Evolutionary conservation across 2,113 vertebrate genomes (phyloP), one percentile per base, ranked within the genome.

Genomic region (Coptodon bakossiorum): DNA sequence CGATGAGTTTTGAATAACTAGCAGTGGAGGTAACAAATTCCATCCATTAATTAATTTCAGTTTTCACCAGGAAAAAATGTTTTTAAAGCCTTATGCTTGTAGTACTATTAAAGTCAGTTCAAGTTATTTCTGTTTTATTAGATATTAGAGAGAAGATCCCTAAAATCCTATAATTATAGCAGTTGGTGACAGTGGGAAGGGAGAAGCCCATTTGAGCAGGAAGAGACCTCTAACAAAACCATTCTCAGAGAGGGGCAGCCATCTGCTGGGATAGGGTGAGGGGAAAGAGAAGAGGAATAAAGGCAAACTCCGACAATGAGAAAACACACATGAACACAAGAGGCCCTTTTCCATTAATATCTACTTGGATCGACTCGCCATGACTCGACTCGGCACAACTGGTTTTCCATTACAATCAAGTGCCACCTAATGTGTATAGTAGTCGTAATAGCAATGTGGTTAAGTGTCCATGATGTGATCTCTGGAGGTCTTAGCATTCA

Each of bases 281-380:
- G 38, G 7, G 38, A 45, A 73, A 73, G 38, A 27, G 22, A 45
- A 73, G 38, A 45, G 38, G 36, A 10, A 73, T 13, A 45, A 45
- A 27, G 22, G 13, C n/a, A 73, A 29, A 48, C 40, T 10, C 14
- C 11, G 24, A 76, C 68, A 7, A 76, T 29, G 40, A 19, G 0
- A 29, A 29, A 17, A 29, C 22, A 11, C 2, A 76, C 14, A 76
- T 73, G 14, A 73, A 73, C 68, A 48, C 22, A 73, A 40, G 63
- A 40, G 31, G 31, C 17, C 61, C 6, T 12, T n/a, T 66, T 66
- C 31, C 31, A 66, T n/a, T 66, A 66, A 66, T 38, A 36, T 66
- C 61, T 66, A 38, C 10, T 36, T 36, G 9, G 61, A 66, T 66
- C 0, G 0, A 36, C 22, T 56, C 2, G 0, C 22, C 53, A 7